Conservation (phyloP, 1,140 invertebrate genomes). For the Tetramorium alpestre region DNA sequence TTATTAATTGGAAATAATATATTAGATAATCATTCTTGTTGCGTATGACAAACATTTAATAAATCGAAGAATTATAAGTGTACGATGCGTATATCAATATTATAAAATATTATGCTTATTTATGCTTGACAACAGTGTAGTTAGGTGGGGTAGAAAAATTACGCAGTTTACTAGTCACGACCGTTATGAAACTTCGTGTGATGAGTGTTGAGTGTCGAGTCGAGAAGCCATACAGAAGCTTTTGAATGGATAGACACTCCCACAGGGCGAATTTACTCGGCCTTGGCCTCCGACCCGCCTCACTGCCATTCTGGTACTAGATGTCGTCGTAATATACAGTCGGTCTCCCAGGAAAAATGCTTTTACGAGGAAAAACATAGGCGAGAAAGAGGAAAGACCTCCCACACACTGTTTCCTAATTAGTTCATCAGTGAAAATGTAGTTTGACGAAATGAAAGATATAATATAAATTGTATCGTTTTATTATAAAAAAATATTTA, state of each 20-base stretch:
- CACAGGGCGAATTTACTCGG: constrained; percentile 52
- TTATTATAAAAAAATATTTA: not conserved
- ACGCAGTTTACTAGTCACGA: constrained; percentile 30
- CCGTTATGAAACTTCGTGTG: constrained; percentile 39
- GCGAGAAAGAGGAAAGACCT: not conserved
- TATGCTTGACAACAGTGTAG: not conserved
- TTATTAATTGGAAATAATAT: not conserved
- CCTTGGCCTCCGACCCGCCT: constrained; percentile 58
- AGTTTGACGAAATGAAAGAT: not conserved
- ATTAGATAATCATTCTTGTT: not conserved
- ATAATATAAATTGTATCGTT: not conserved
- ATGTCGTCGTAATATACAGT: constrained; percentile 40
- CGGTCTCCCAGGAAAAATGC: constrained; percentile 39
- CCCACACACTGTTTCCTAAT: constrained; percentile 12
- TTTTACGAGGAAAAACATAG: constrained; percentile 22
- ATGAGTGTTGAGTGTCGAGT: constrained; percentile 40
- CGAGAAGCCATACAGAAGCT: constrained; percentile 38
- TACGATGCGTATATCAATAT: not conserved
- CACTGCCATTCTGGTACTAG: constrained; percentile 26
- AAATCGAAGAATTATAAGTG: not conserved
- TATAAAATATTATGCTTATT: not conserved
- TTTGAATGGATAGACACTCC: constrained; percentile 58
- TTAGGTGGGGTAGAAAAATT: constrained; percentile 13
- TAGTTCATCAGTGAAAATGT: not conserved
- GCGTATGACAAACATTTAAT: not conserved